Evolutionary conservation across 2,888 invertebrate genomes (phyloP), one percentile per base, ranked within the genome.

Genomic region (Coleophora flavipennella): DNA sequence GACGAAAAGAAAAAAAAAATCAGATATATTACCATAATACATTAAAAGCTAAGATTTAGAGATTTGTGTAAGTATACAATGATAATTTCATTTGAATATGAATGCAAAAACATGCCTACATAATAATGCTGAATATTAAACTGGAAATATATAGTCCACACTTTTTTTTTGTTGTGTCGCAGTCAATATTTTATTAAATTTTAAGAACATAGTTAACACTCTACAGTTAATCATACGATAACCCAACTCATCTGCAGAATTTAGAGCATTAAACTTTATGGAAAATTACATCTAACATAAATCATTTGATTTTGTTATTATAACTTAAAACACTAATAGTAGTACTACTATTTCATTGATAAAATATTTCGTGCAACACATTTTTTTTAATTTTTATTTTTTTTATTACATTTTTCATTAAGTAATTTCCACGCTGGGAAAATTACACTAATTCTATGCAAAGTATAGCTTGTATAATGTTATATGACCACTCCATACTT

Each of bases 361-460:
- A 29, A n/a, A 29, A 28, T 35, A 35, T 35, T 35, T 29, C 6
- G 13, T 35, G 35, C 28, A 28, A 35, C 35, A 35, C 25, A 53
- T 56, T 53, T 52, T 55, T 57, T 59, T 53, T 56, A 59, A 58
- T 61, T 60, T 66, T 57, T 59, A n/a, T 13, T n/a, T 58, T 64
- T 66, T 59, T 63, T 58, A 65, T 59, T 53, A 57, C 63, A n/a
- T 64, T 64, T 62, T 64, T 57, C 65, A 66, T 67, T 65, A 63
- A 84, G 83, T 85, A 81, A 84, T 84, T 86, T 86, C 81, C 85
- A 86, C 85, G 87, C 86, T 88, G 87, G 91, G 91, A 92, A 92
- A 91, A 91, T 89, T 90, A 89, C 91, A 92, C 92, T 92, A 92
- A 90, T 91, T 92, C 91, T 91, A 92, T 92, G 92, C 92, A 92